These are phyloP conservation scores for Phyllotreta striolata DNA, from an alignment of 2,888 invertebrate species.

Conservation along the genomic window DNA sequence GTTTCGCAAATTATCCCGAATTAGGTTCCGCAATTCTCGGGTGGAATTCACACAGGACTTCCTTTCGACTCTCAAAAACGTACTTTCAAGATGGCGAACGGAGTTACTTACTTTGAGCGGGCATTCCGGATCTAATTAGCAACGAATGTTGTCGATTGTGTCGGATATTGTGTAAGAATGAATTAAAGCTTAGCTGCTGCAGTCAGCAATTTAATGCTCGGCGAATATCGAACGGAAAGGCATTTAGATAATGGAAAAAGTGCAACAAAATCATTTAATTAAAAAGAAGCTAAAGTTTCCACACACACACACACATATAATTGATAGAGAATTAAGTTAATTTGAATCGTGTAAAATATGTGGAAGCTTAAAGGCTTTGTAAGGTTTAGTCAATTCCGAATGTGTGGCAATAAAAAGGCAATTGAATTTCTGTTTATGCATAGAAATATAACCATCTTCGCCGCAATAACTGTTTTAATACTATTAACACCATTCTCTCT, in stretches of 20 bases:
- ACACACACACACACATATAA: background rate
- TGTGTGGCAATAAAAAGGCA: slow-evolving; percentile 31
- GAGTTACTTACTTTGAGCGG: background rate
- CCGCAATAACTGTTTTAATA: slow-evolving; percentile 32
- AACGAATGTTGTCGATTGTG: background rate
- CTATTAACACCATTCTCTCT: slow-evolving; percentile 31
- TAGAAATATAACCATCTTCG: slow-evolving; percentile 28
- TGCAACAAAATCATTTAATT: no score
- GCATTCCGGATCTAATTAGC: slow-evolving; percentile 12
- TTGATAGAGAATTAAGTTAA: background rate
- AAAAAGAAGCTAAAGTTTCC: background rate
- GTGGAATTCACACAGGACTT: slow-evolving; percentile 7
- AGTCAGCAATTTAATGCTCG: background rate
- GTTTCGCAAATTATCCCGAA: no score
- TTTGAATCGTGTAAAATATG: slow-evolving; percentile 5
- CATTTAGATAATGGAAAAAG: background rate
- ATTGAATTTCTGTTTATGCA: slow-evolving; percentile 33
- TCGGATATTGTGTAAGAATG: background rate
- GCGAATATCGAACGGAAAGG: background rate
- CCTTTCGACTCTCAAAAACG: slow-evolving; percentile 3
- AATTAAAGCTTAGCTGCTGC: background rate
- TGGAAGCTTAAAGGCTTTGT: slow-evolving; percentile 4
- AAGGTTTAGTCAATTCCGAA: slow-evolving; percentile 20
- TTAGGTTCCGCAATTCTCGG: background rate
- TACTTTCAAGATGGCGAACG: slow-evolving; percentile 8